Evolutionary conservation across 2,797 vertebrate genomes (phyloP).

Genomic region (Propithecus deckenii): DNA sequence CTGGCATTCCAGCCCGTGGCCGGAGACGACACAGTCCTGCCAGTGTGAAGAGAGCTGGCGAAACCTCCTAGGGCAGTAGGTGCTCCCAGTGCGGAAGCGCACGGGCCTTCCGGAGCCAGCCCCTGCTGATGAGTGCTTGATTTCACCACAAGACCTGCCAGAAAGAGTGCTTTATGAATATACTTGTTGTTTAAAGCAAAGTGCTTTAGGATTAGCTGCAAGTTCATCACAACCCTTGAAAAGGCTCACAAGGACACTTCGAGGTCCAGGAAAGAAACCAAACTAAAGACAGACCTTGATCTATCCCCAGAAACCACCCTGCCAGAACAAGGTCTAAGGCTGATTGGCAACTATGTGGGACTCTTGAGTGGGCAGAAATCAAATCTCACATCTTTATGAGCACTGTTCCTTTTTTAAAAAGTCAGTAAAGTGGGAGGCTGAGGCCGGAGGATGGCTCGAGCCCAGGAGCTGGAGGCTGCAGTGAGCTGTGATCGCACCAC

Average conservation of each 20-base stretch:
- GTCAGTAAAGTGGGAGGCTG: not conserved
- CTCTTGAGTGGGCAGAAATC: not conserved
- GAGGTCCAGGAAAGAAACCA: not conserved
- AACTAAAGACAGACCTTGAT: not conserved
- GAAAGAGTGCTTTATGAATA: not conserved
- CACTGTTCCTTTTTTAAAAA: not conserved
- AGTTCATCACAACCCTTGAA: not conserved
- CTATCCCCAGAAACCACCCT: not conserved
- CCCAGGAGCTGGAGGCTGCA: not conserved
- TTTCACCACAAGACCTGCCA: not conserved
- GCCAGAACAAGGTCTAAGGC: not conserved
- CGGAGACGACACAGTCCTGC: not conserved
- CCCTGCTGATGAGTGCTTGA: not conserved
- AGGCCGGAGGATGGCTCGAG: not conserved
- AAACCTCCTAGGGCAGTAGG: not conserved
- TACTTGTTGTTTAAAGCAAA: not conserved
- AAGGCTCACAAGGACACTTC: not conserved
- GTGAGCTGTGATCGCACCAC: not conserved
- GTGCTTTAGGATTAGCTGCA: not conserved
- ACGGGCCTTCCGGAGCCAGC: not conserved
- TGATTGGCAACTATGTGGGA: not conserved
- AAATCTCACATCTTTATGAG: not conserved
- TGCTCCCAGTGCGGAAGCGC: accelerated
- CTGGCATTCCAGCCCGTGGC: not conserved
- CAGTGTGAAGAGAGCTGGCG: not conserved